Evolutionary conservation across 2,797 vertebrate species (phyloP).

Genomic region (Spheniscus humboldti): DNA sequence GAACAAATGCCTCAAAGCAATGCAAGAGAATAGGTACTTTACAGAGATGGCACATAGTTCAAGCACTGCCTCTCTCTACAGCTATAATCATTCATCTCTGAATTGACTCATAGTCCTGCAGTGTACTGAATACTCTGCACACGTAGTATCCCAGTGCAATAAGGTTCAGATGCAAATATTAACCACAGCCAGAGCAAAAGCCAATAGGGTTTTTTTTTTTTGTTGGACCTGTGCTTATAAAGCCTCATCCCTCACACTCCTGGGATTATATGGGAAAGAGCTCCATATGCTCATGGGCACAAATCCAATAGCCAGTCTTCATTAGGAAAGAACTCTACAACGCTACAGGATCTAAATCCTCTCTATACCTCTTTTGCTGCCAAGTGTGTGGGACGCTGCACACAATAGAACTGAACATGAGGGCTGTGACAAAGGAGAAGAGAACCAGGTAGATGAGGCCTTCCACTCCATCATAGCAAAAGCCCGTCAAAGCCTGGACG

Average conservation of each 20-base stretch:
- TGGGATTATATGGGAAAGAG: constrained; percentile 18
- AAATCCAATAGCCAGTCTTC: constrained; percentile 23
- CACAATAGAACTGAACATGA: constrained; percentile 97
- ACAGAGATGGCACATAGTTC: neutral
- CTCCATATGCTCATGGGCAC: constrained; percentile 35
- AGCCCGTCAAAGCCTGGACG: constrained; percentile 91
- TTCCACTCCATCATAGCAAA: constrained; percentile 96
- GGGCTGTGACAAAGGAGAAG: constrained; percentile 96
- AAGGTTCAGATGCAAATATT: constrained; percentile 10
- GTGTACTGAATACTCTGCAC: neutral
- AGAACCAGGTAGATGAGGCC: constrained; percentile 96
- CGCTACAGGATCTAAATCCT: neutral
- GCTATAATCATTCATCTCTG: neutral
- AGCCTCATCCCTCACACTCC: neutral
- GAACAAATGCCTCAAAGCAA: neutral
- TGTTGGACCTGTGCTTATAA: constrained; percentile 14
- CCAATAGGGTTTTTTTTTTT: neutral
- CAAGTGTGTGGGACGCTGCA: constrained; percentile 97
- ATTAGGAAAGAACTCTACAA: neutral
- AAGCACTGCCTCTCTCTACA: neutral
- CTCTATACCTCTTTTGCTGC: constrained; percentile 88
- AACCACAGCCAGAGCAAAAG: constrained; percentile 1
- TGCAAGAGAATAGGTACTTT: neutral
- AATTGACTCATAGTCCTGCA: neutral
- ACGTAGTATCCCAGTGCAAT: neutral